Conservation (phyloP, 1,140 invertebrate species). For the Drosophila elegans region DNA sequence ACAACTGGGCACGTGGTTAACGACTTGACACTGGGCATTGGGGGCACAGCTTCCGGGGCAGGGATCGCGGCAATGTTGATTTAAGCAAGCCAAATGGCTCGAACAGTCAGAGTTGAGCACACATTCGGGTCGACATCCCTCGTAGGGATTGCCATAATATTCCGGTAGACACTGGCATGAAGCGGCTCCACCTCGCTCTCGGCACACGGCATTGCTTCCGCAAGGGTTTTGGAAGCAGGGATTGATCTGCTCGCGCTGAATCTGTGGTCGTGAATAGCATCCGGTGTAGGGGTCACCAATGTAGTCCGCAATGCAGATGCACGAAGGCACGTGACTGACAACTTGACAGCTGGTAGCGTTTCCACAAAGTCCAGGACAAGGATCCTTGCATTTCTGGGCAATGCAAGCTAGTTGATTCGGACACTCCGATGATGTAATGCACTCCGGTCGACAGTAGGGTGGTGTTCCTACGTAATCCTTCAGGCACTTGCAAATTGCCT, state of each 20-base stretch:
- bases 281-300: slow-evolving; percentile 88
- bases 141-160: slow-evolving; percentile 87
- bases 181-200: slow-evolving; percentile 85
- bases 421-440: slow-evolving; percentile 88
- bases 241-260: slow-evolving; percentile 85
- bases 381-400: slow-evolving; percentile 89
- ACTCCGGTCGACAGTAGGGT: slow-evolving; percentile 90
- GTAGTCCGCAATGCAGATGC: slow-evolving; percentile 89
- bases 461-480: slow-evolving; percentile 90
- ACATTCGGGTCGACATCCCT: slow-evolving; percentile 92
- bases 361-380: slow-evolving; percentile 90
- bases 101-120: slow-evolving; percentile 91
- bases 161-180: slow-evolving; percentile 86
- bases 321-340: slow-evolving; percentile 90
- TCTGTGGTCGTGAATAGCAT: slow-evolving; percentile 85
- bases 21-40: slow-evolving; percentile 91
- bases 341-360: slow-evolving; percentile 90
- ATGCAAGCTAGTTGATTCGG: slow-evolving; percentile 89
- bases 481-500: slow-evolving; percentile 92
- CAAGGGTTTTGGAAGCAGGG: slow-evolving; percentile 88
- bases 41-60: slow-evolving; percentile 92
- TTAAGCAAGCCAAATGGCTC: slow-evolving; percentile 89
- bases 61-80: slow-evolving; percentile 92
- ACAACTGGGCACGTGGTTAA: slow-evolving; percentile 92
- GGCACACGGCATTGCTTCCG: slow-evolving; percentile 88